Base-by-base conservation (phyloP, 2,888 invertebrate species). In the Agriopis marginaria region DNA sequence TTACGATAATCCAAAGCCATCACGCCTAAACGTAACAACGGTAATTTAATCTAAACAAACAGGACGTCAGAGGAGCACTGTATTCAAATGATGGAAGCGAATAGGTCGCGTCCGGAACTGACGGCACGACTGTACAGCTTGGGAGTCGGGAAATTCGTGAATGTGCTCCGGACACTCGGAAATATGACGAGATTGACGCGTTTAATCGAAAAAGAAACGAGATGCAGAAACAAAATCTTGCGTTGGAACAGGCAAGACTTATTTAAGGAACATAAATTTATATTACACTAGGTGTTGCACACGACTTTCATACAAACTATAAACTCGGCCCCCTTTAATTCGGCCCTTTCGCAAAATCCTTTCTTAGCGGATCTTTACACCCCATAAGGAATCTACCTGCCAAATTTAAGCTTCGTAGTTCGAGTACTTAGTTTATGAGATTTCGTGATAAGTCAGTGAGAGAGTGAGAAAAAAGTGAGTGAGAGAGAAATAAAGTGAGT, bases 131-230 rank as follows among this genome's bases (percentile, higher is more conserved):
- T 56, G 58, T 42, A 12, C 9, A 8, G 23, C 45, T 14, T 12
- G 64, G 68, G 61, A 17, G 23, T 39, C 3, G 67, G 66, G 65
- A 42, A 66, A 55, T 71, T 72, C 47, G 70, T 72, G 70, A 74
- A 75, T 71, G 71, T 68, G 73, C 73, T 75, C 76, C 75, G 73
- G 60, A 64, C 66, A 58, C 66, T n/a, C 58, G 66, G 66, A 68
- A 64, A 69, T 74, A 73, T 70, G 71, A 68, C 69, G 76, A 76
- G 81, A 83, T 83, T 83, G 84, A 80, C 81, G 81, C 81, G 79
- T 83, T 85, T 85, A 86, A 86, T 86, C 86, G 86, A 86, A 86
- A 87, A 87, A 82, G 86, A 86, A 84, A 85, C 83, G 78, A 0
- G 47, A n/a, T 11, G 45, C 8, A 45, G 11, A 11, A 47, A 47